Evolutionary conservation across 2,797 vertebrate species (phyloP), one percentile per base, ranked within the genome.

Genomic region (Gymnocypris eckloni): DNA sequence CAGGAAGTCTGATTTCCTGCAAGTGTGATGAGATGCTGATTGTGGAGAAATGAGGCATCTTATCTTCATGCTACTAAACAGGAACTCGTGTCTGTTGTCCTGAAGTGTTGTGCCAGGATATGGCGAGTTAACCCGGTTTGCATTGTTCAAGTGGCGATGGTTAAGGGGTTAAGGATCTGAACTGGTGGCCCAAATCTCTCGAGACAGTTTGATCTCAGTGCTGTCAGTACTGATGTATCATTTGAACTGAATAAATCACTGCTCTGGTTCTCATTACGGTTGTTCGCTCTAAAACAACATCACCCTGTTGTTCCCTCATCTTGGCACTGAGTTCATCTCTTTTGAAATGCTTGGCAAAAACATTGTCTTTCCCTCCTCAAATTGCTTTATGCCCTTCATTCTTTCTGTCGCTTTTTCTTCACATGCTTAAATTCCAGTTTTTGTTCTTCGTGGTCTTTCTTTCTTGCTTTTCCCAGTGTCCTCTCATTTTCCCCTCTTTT

Each of bases 1-100:
- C 90, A 93, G 93, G 94, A 94, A 94, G 90, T 45, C 41, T 69
- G 90, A 88, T 92, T 91, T 89, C 72, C 82, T 84, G 87, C 88
- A 86, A 87, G 86, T 91, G 88, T 39, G 39, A 69, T 77, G 54
- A 52, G 59, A 83, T 4, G 81, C 88, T 88, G 92, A 93, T 93
- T 93, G 91, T 88, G 82, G 79, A 45, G 82, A 94, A 94, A 92
- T 88, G 86, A 93, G 90, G 91, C 91, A 3, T 92, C 86, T 92
- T 91, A 93, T 94, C 89, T 90, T 64, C 78, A 88, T 13, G 11
- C 73, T 22, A 25, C 11, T 39, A 28, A 39, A 37, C 43, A 6
- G 20, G 75, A 79, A 22, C n/a, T 54, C n/a, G 25, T 43, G 6
- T 37, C 20, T 81, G 59, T 56, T 0, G 22, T 33, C 11, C 18